A percentile compares a stretch with the other conserved stretches of the same genome.
phyloP scores from a whole-genome alignment of 2,797 vertebrate genomes.

The Clarias platycephalus region DNA sequence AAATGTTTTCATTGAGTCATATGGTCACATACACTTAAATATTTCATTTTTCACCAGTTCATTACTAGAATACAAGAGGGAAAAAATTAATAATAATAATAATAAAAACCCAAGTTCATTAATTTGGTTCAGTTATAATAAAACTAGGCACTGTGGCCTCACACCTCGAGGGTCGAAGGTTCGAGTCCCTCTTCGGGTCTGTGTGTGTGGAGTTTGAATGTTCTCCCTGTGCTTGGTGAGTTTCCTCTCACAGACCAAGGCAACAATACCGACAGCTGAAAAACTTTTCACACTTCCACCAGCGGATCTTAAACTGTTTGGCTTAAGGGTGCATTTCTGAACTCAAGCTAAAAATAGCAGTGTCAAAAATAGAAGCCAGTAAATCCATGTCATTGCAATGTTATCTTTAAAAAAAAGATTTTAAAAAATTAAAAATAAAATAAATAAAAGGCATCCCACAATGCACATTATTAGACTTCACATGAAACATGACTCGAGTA shows the following conservation, averaged over 20 bases:
- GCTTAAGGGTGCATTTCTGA: background rate
- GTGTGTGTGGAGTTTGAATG: too few species aligned
- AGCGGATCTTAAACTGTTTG: background rate
- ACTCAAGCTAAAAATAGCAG: background rate
- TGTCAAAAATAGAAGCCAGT: background rate
- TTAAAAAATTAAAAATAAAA: background rate
- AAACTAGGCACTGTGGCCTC: background rate
- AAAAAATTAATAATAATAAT: too few species aligned
- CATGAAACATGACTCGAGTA: background rate
- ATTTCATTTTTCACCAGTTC: background rate
- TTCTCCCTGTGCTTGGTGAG: too few species aligned
- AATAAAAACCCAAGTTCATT: background rate
- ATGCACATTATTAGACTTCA: background rate
- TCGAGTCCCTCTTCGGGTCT: too few species aligned
- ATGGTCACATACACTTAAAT: background rate
- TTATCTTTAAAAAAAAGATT: background rate
- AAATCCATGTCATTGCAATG: background rate
- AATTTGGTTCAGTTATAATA: too few species aligned
- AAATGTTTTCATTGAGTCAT: background rate
- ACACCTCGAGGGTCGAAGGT: too few species aligned
- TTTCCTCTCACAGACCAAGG: background rate
- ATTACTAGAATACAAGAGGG: too few species aligned
- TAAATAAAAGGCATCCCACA: background rate
- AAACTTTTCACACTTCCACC: background rate
- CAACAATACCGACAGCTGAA: background rate